Conservation (phyloP, 1,140 invertebrate genomes). For the Orchestia grillus region DNA sequence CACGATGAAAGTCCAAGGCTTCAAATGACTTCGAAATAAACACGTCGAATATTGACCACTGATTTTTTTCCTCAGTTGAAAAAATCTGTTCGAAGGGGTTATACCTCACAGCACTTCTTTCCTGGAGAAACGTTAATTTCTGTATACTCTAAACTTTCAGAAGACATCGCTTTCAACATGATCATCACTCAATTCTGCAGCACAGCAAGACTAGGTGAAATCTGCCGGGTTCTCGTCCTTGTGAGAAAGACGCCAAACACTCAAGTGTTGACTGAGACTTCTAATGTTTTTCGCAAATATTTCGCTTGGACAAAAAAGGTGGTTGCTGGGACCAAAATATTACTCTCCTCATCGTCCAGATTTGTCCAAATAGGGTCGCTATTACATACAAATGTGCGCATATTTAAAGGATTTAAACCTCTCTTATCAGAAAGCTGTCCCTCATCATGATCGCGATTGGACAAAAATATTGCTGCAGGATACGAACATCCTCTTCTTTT, state of each 20-base stretch:
- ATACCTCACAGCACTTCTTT: neutral
- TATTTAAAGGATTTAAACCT: neutral
- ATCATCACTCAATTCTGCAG: neutral
- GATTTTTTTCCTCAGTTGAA: neutral
- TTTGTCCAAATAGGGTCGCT: neutral
- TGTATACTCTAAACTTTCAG: neutral
- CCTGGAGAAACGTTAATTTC: neutral
- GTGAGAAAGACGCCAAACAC: neutral
- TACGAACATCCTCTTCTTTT: neutral
- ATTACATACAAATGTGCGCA: neutral
- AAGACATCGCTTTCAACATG: neutral
- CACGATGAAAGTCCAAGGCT: no score
- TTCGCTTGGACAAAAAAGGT: neutral
- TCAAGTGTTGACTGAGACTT: neutral
- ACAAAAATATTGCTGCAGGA: neutral
- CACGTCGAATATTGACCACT: neutral
- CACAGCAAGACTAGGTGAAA: neutral
- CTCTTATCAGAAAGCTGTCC: neutral
- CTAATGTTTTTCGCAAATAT: neutral
- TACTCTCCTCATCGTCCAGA: neutral
- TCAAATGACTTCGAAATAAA: neutral
- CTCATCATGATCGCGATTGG: neutral
- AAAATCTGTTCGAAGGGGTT: neutral
- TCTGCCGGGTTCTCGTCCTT: neutral
- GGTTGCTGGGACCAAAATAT: neutral